A percentile compares a stretch with the other conserved stretches of the same genome.
phyloP scores from a whole-genome alignment of 1,140 invertebrate species.

The Caenorhabditis remanei region DNA sequence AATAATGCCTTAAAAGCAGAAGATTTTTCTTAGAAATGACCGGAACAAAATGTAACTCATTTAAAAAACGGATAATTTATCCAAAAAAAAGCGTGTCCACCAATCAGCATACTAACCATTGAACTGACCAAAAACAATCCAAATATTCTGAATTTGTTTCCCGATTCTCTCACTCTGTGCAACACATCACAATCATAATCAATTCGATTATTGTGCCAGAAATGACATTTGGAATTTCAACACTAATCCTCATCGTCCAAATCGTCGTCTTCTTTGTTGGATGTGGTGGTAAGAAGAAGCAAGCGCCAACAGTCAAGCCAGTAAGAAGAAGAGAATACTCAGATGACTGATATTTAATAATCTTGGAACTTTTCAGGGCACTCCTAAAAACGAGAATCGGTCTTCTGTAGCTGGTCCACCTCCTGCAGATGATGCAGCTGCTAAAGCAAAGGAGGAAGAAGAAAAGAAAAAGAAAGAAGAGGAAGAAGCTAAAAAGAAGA shows the following conservation, averaged over 20 bases:
- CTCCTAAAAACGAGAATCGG: neutral
- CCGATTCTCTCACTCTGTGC: neutral
- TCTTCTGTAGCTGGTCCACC: slow-evolving; percentile 3
- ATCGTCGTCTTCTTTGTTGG: neutral
- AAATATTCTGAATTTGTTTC: neutral
- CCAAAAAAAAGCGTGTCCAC: neutral
- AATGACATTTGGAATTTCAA: slow-evolving; percentile 5
- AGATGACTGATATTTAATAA: neutral
- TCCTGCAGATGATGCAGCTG: neutral
- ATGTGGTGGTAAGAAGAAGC: neutral
- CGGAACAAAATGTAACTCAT: too few species aligned
- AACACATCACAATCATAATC: neutral
- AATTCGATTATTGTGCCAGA: neutral
- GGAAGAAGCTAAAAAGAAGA: neutral
- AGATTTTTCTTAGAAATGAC: too few species aligned
- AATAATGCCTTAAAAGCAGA: too few species aligned
- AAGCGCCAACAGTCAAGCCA: neutral
- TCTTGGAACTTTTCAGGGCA: neutral
- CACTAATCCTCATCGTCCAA: neutral
- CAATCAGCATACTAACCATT: neutral
- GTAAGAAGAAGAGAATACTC: neutral
- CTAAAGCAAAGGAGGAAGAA: neutral
- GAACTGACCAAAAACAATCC: neutral
- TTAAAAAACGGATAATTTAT: too few species aligned
- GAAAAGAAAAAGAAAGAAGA: neutral